Conservation (phyloP, 2,888 invertebrate genomes). For the Drosophila leonis region DNA sequence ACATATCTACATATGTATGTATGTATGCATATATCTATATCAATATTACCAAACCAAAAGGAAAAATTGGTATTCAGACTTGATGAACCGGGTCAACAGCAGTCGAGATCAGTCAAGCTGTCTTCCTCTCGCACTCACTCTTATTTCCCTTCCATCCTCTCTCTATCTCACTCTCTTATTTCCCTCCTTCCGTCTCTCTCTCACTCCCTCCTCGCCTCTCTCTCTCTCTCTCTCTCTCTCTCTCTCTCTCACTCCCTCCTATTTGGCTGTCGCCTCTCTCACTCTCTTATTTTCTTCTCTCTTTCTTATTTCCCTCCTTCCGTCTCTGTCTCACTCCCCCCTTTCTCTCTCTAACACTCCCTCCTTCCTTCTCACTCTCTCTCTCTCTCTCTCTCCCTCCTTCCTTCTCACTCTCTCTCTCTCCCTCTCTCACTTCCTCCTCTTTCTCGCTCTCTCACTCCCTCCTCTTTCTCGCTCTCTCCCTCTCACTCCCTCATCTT, state of each 20-base stretch:
- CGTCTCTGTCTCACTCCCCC: neutral
- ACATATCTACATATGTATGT: neutral
- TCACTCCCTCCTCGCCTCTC: neutral
- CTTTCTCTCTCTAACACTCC: too few species aligned
- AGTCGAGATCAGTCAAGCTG: neutral
- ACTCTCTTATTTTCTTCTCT: too few species aligned
- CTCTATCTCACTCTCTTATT: neutral
- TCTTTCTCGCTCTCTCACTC: neutral
- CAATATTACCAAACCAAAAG: conserved; percentile 9
- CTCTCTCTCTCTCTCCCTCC: neutral
- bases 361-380: too few species aligned
- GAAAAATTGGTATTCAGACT: conserved; percentile 47
- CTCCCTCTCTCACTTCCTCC: neutral
- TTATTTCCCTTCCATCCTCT: neutral
- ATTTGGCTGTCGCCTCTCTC: too few species aligned
- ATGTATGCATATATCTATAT: neutral
- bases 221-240: neutral
- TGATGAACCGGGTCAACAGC: conserved; percentile 30
- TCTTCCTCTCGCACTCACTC: neutral
- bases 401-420: too few species aligned
- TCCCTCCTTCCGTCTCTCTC: neutral
- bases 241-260: too few species aligned
- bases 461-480: neutral
- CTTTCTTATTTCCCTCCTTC: neutral
- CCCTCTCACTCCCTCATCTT: neutral